Conservation (phyloP, 1,140 invertebrate genomes). For the Leucophenga varia region DNA sequence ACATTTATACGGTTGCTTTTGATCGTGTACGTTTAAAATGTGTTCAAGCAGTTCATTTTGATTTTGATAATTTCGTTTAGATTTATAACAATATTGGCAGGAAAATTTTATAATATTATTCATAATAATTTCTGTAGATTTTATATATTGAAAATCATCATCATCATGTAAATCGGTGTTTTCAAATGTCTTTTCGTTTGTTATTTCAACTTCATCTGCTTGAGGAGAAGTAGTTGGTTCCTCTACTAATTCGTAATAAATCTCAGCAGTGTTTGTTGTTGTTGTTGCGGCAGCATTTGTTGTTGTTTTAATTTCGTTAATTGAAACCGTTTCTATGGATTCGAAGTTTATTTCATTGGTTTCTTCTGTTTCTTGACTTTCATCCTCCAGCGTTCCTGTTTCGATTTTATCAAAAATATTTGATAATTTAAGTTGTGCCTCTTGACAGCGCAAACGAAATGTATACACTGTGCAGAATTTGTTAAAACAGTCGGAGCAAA, state of each 20-base stretch:
- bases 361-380: neutral
- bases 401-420: slow-evolving; percentile 54
- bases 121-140: slow-evolving; percentile 1
- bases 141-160: too few species aligned
- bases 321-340: too few species aligned
- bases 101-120: slow-evolving; percentile 19
- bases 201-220: slow-evolving; percentile 22
- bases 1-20: slow-evolving; percentile 46
- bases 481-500: slow-evolving; percentile 47
- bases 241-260: too few species aligned
- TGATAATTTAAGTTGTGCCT: slow-evolving; percentile 40
- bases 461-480: slow-evolving; percentile 46
- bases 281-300: slow-evolving; percentile 25
- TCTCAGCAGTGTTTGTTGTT: slow-evolving; percentile 37
- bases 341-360: too few species aligned
- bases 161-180: slow-evolving; percentile 12
- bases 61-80: slow-evolving; percentile 34
- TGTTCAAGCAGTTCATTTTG: slow-evolving; percentile 42
- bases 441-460: slow-evolving; percentile 43
- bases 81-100: slow-evolving; percentile 43
- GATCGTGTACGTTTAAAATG: slow-evolving; percentile 33
- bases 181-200: slow-evolving; percentile 23
- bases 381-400: slow-evolving; percentile 12
- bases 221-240: slow-evolving; percentile 8
- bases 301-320: slow-evolving; percentile 9